Evolutionary conservation across 1,140 invertebrate genomes (phyloP).

Genomic region (Cydia fagiglandana): DNA sequence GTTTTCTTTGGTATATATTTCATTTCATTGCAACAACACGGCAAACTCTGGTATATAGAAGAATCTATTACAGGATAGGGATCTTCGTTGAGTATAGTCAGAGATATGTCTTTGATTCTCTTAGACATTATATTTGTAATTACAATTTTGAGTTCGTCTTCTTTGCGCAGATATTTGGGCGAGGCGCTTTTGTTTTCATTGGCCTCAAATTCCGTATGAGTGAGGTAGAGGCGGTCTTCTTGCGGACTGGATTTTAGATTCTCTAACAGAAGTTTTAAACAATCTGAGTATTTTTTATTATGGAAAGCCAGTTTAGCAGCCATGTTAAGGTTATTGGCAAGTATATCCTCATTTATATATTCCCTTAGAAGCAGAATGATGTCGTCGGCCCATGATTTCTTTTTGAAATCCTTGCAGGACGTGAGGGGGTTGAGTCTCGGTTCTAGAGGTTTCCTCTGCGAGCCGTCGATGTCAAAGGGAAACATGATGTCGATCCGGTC

Average conservation of each 20-base stretch:
- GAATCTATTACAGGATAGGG: slow-evolving; percentile 55
- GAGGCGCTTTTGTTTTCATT: slow-evolving; percentile 35
- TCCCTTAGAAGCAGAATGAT: slow-evolving; percentile 59
- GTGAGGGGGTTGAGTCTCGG: slow-evolving; percentile 55
- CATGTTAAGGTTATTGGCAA: slow-evolving; percentile 60
- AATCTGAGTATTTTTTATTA: slow-evolving; percentile 55
- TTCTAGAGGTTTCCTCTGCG: slow-evolving; percentile 57
- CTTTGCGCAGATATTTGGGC: slow-evolving; percentile 42
- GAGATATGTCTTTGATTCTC: slow-evolving; percentile 65
- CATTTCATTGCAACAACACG: slow-evolving; percentile 67
- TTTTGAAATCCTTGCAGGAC: slow-evolving; percentile 59
- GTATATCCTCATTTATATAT: slow-evolving; percentile 59
- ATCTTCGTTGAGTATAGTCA: slow-evolving; percentile 64
- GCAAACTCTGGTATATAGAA: slow-evolving; percentile 48
- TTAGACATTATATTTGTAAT: slow-evolving; percentile 59
- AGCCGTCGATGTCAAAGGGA: slow-evolving; percentile 58
- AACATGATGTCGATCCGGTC: slow-evolving; percentile 68
- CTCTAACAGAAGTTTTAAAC: slow-evolving; percentile 54
- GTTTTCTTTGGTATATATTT: slow-evolving; percentile 52
- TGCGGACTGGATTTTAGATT: slow-evolving; percentile 49
- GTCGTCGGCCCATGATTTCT: slow-evolving; percentile 68
- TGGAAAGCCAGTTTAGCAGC: slow-evolving; percentile 67
- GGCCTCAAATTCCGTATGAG: slow-evolving; percentile 38
- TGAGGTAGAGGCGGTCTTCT: slow-evolving; percentile 50
- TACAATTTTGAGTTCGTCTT: slow-evolving; percentile 57